Base-by-base conservation (phyloP, 1,140 invertebrate genomes). In the Latrodectus geometricus region DNA sequence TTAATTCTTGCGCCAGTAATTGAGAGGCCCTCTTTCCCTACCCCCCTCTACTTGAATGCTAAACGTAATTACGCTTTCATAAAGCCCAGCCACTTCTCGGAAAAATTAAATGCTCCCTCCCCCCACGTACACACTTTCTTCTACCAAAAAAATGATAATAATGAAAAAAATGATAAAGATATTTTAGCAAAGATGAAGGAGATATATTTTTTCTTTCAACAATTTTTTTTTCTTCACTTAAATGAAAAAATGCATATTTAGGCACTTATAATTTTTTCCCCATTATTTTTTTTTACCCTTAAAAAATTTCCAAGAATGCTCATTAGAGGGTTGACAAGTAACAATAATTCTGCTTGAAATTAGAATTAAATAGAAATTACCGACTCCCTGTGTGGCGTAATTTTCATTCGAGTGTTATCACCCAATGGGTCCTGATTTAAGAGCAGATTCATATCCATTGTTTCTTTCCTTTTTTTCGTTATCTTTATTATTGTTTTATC, bases 311-410 rank as follows among this genome's bases (percentile, higher is more conserved):
- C 73, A 9, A 35, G 82, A 78, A 52, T 77, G 52, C 85, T 87
- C 85, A 87, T 87, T 87, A 87, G 85, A 68, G 23, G 50, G 76
- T 66, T 79, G 85, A 87, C 85, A 87, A 79, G 85, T 87, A 87
- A 87, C 85, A 87, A 87, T 87, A 87, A 87, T 87, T 87, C 78
- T 87, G 85, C 85, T 80, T 54, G 85, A 80, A 87, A 87, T 87
- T 87, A 87, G 85, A 87, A 87, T 87, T 87, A 87, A 87, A 87
- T 80, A 79, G 85, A 80, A 87, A 87, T 87, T 87, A 87, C 85
- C 61, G 70, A 87, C 76, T 87, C 85, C 85, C 76, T 21, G 48
- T 76, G 85, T 66, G 50, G 76, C 11, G 70, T 87, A 73, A 87
- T 87, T 87, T 87, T 80, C 73, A 69, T 87, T 79, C 54, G n/a